A percentile compares a stretch with the other conserved stretches of the same genome.
Evolutionary conservation across 1,140 invertebrate genomes (phyloP).

Genomic region (Maniola jurtina): DNA sequence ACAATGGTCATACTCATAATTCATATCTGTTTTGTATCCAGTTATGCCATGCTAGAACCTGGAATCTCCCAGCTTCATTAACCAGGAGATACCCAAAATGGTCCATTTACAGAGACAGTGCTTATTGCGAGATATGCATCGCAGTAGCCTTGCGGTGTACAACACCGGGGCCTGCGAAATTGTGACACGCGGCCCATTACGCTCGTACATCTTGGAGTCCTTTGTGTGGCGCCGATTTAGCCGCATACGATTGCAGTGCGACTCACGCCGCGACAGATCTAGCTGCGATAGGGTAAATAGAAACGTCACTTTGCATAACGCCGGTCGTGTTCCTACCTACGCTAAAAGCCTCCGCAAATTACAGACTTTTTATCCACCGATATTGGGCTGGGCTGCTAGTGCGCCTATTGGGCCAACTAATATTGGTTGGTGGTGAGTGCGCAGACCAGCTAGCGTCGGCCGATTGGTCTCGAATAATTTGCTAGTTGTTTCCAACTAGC

Average conservation of each 20-base stretch:
- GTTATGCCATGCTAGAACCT: constrained; percentile 49
- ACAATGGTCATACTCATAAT: too few relatives aligned
- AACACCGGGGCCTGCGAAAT: constrained; percentile 37
- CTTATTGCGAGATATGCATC: constrained; percentile 71
- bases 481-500: too few relatives aligned
- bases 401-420: too few relatives aligned
- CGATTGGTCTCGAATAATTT: too few relatives aligned
- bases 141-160: constrained; percentile 53
- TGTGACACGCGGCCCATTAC: constrained; percentile 68
- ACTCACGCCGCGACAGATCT: constrained; percentile 69
- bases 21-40: constrained; percentile 62
- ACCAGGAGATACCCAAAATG: constrained; percentile 73
- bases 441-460: too few relatives aligned
- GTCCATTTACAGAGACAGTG: constrained; percentile 65
- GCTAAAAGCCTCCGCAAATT: not conserved
- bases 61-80: constrained; percentile 58
- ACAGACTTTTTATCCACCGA: too few relatives aligned
- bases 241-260: constrained; percentile 57
- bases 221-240: constrained; percentile 66
- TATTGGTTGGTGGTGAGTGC: too few relatives aligned
- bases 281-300: constrained; percentile 69
- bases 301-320: constrained; percentile 72
- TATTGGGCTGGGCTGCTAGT: too few relatives aligned
- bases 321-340: constrained; percentile 47
- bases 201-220: constrained; percentile 64